Conservation (phyloP, 2,888 invertebrate species). For the Temnothorax unifasciatus region DNA sequence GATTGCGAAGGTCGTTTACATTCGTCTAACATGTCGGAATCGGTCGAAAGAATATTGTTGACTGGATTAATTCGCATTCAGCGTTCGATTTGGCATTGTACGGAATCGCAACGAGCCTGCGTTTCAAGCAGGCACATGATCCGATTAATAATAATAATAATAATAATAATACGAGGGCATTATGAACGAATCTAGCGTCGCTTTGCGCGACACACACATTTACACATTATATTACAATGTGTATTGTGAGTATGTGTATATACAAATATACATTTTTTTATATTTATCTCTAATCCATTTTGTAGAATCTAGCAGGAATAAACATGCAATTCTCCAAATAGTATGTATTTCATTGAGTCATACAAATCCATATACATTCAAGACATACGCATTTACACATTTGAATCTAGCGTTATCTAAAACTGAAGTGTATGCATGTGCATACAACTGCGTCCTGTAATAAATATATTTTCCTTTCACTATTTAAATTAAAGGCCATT, state of each 20-base stretch:
- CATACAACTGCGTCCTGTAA: neutral
- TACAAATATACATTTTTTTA: slow-evolving; percentile 1
- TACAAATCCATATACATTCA: neutral
- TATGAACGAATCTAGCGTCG: neutral
- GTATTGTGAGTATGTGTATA: neutral
- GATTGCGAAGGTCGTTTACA: neutral
- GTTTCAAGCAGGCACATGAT: slow-evolving; percentile 8
- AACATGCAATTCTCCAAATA: slow-evolving; percentile 1
- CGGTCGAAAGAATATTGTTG: neutral
- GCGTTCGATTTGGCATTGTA: neutral
- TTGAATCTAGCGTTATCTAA: neutral
- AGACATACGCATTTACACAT: slow-evolving; percentile 1
- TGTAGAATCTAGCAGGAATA: slow-evolving; percentile 27
- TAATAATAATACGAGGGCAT: neutral
- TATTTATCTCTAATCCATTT: slow-evolving; percentile 1
- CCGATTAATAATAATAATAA: slow-evolving; percentile 4
- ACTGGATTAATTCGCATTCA: slow-evolving; percentile 1
- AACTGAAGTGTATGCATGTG: neutral
- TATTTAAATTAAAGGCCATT: neutral
- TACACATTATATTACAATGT: slow-evolving; percentile 3
- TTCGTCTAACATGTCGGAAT: neutral
- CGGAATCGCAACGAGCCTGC: neutral
- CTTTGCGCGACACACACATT: neutral
- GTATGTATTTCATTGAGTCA: neutral
- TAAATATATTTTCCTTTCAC: neutral